Evolutionary conservation across 2,113 vertebrate species (phyloP), one percentile per base, ranked within the genome.

Genomic region (Laterallus jamaicensis): DNA sequence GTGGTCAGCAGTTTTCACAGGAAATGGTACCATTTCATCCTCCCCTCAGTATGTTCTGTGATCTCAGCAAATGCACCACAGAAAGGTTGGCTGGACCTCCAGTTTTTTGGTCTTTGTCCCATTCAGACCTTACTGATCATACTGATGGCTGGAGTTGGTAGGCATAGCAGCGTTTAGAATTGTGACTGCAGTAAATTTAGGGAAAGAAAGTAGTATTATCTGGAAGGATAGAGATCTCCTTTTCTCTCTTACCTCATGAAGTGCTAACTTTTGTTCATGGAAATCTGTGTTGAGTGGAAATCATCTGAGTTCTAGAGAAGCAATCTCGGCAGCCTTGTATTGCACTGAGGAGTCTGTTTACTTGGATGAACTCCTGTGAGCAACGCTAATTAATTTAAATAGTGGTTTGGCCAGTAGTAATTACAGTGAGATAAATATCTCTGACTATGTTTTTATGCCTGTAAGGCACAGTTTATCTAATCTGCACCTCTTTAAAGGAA

Each of bases 341-440:
- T 73, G 54, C 40, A 82, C 20, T 39, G 49, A 77, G 47, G 49
- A 74, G 67, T 91, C 44, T 82, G 52, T 95, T 94, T 91, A 52
- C 67, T 92, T 91, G 75, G 12, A 63, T 86, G 16, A 71, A 6
- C 26, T 87, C 24, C 59, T 86, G 26, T 21, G 32, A 94, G 17
- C 87, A 85, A 39, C 78, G 59, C 37, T 86, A 75, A 77, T 93
- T 80, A 82, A 69, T 87, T 85, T 62, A 86, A 80, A 29, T 73
- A 76, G 70, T 84, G 20, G 5, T 70, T 92, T 70, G 64, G 55
- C 62, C 87, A 24, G 66, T 66, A 91, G 42, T 82, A 76, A 83
- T 77, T 91, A 47, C 13, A 42, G 56, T 63, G 64, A 93, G 76
- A 86, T 96, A 90, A 93, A 77, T 90, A 86, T 14, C 17, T 92